These are phyloP conservation scores for Mus minutoides DNA, from an alignment of 2,797 vertebrate genomes.

Conservation along the genomic window DNA sequence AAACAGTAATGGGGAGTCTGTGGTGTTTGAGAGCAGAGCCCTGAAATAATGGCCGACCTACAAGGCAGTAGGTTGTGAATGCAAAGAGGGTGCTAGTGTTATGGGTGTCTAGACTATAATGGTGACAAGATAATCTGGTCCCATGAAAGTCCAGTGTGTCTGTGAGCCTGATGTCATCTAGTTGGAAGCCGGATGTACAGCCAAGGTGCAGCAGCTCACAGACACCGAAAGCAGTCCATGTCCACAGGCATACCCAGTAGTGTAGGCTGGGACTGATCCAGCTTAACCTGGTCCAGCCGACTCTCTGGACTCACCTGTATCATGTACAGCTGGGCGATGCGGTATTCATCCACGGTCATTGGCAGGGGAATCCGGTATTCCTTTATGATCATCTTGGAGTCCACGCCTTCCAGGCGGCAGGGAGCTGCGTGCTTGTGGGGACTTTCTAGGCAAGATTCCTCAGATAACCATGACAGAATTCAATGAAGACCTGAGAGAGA, in stretches of 20 bases:
- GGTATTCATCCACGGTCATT: conserved; percentile 99
- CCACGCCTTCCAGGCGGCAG: conserved; percentile 77
- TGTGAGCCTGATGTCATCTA: accelerated
- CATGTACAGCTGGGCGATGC: conserved; percentile 99
- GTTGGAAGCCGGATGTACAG: background rate
- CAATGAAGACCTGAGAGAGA: conserved; percentile 89
- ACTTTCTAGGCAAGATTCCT: conserved; percentile 85
- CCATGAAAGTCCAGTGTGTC: accelerated
- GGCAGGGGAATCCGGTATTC: conserved; percentile 98
- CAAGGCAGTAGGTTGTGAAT: accelerated
- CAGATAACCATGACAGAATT: conserved; percentile 87
- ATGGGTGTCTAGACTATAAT: accelerated
- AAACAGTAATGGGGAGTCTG: background rate
- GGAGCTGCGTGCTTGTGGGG: conserved; percentile 81
- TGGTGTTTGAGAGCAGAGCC: background rate
- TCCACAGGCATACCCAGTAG: background rate
- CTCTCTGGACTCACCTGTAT: conserved; percentile 92
- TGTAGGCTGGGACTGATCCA: background rate
- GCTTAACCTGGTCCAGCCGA: accelerated
- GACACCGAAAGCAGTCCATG: background rate
- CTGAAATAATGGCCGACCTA: background rate
- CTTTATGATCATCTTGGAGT: conserved; percentile 96
- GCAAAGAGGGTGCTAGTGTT: accelerated
- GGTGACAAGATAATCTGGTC: background rate
- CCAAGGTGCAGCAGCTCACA: background rate